A percentile compares a stretch with the other conserved stretches of the same genome.
These are phyloP conservation scores for Clavelina lepadiformis DNA, from an alignment of 23 tunicate species.

Conservation along the genomic window DNA sequence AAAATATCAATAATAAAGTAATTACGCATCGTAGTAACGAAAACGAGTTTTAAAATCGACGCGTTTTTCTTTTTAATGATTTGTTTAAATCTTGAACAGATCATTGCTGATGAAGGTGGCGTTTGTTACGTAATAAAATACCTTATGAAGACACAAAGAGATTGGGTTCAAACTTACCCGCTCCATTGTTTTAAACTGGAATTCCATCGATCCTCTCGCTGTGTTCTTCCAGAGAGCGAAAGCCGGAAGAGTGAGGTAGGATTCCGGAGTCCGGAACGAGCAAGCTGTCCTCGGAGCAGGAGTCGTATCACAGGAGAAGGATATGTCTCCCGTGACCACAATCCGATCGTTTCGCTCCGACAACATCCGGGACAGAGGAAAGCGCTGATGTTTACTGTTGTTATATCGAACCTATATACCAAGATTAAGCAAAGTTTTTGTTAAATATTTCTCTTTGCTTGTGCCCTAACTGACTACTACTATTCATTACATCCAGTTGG, in stretches of 20 bases:
- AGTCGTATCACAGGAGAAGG: conserved; percentile 36
- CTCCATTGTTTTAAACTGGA: conserved; percentile 62
- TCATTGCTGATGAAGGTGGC: no score
- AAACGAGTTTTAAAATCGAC: no score
- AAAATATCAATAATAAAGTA: no score
- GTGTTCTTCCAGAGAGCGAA: conserved; percentile 39
- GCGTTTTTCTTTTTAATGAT: no score
- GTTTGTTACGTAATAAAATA: no score
- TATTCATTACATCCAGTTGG: no score
- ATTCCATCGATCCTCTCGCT: conserved; percentile 30
- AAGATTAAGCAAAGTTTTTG: conserved; percentile 1
- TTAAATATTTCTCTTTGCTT: no score
- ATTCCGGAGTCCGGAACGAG: conserved; percentile 41
- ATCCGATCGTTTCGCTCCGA: conserved; percentile 20
- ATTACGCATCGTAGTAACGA: no score
- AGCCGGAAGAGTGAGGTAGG: conserved; percentile 23
- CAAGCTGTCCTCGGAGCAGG: no score
- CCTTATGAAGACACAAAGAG: no score
- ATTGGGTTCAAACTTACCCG: conserved; percentile 32
- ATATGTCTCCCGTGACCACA: conserved; percentile 26
- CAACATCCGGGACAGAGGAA: conserved; percentile 56
- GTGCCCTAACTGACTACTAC: no score
- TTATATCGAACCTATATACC: conserved; percentile 46
- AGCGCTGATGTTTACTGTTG: conserved; percentile 8
- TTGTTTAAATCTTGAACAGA: no score